Conservation (phyloP, 2,113 vertebrate genomes). For the Danio rerio region GRCz12tu NC_133200.1:21472001-21472500, state of each 20-base stretch:
- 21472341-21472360: constrained; percentile 71
- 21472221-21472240: no score
- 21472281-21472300: constrained; percentile 79
- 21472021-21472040: no score
- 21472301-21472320: constrained; percentile 77
- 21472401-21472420: not conserved
- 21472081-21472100: no score
- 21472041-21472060: no score
- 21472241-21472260: not conserved
- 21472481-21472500: not conserved
- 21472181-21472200: no score
- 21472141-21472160: no score
- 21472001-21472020: no score
- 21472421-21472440: not conserved
- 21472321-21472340: constrained; percentile 81
- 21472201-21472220: no score
- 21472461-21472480: not conserved
- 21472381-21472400: not conserved
- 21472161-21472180: no score
- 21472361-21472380: not conserved
- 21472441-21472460: not conserved
- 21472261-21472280: constrained; percentile 72
- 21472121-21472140: no score
- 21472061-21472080: no score
- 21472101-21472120: no score